A percentile compares a stretch with the other conserved stretches of the same genome.
phyloP scores from a whole-genome alignment of 2,888 invertebrate species.

The Nesidiocoris tenuis region DNA sequence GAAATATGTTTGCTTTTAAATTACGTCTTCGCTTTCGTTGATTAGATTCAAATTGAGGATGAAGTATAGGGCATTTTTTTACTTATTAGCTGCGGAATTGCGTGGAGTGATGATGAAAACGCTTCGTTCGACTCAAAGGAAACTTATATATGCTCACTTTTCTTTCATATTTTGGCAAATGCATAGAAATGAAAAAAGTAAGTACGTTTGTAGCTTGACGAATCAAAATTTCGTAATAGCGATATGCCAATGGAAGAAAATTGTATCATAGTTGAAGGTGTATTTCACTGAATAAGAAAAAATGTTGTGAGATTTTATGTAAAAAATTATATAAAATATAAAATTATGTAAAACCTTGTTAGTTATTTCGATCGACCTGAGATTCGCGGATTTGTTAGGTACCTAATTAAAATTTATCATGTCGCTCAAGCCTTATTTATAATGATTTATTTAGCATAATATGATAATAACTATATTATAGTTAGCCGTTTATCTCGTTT shows the following conservation, averaged over 20 bases:
- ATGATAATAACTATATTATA: too few species aligned
- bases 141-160: background rate
- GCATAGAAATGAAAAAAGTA: background rate
- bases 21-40: background rate
- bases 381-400: too few species aligned
- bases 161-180: background rate
- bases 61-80: background rate
- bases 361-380: too few species aligned
- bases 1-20: background rate
- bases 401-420: too few species aligned
- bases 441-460: too few species aligned
- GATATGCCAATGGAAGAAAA: conserved; percentile 17
- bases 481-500: too few species aligned
- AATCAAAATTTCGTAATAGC: conserved; percentile 14
- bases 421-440: too few species aligned
- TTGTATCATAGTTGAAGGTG: conserved; percentile 22
- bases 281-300: conserved; percentile 22
- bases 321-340: conserved; percentile 11
- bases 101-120: background rate
- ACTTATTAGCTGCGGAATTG: background rate
- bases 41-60: background rate
- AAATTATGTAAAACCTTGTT: background rate
- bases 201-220: conserved; percentile 29
- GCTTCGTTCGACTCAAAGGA: background rate
- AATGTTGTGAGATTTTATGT: conserved; percentile 36